Evolutionary conservation across 1,140 invertebrate species (phyloP).

Genomic region (Manduca sexta): DNA sequence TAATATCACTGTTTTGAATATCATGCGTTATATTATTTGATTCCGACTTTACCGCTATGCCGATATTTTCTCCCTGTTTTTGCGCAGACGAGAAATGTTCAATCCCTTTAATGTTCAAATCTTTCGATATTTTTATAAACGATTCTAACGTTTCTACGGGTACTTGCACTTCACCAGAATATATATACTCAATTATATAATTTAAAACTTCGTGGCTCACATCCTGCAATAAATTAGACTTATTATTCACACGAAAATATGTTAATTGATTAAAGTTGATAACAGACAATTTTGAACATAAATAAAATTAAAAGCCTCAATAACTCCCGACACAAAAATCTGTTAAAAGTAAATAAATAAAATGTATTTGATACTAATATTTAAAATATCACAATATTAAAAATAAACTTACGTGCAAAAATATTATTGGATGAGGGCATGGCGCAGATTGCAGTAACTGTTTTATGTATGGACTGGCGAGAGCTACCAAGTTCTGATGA

Average conservation of each 20-base stretch:
- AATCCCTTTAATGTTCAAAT: slow-evolving; percentile 30
- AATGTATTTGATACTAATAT: not conserved
- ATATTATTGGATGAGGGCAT: slow-evolving; percentile 84
- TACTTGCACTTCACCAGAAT: slow-evolving; percentile 37
- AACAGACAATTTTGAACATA: not conserved
- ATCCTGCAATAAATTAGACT: slow-evolving; percentile 26
- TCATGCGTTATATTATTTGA: not conserved
- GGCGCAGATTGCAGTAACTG: slow-evolving; percentile 81
- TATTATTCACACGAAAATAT: not conserved
- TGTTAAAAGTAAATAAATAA: not conserved
- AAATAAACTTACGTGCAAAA: slow-evolving; percentile 59
- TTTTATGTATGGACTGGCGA: slow-evolving; percentile 84
- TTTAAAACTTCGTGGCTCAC: slow-evolving; percentile 26
- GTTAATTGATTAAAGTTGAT: no score
- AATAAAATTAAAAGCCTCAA: not conserved
- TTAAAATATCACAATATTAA: not conserved
- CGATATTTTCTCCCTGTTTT: not conserved
- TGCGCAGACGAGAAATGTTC: slow-evolving; percentile 5
- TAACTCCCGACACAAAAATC: not conserved
- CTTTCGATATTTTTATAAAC: slow-evolving; percentile 30
- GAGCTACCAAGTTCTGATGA: slow-evolving; percentile 81
- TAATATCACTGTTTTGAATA: slow-evolving; percentile 2
- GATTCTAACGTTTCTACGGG: slow-evolving; percentile 15
- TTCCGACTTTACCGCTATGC: not conserved
- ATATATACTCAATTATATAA: slow-evolving; percentile 40